Evolutionary conservation across 2,888 invertebrate species (phyloP).

Genomic region (Synergus gifuensis): DNA sequence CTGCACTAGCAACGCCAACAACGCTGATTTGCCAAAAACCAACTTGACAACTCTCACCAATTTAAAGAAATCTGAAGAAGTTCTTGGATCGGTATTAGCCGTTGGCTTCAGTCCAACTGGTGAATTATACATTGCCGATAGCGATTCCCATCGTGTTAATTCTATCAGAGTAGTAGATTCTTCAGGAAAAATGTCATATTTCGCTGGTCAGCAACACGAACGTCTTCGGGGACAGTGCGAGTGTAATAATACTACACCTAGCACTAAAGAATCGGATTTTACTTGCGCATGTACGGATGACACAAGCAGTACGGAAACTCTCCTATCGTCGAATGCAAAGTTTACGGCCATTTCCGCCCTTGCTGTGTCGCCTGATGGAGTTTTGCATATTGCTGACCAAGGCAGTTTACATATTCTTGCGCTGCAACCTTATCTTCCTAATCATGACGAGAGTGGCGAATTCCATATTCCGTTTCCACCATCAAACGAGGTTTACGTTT

Average conservation of each 20-base stretch:
- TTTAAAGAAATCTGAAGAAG: constrained; percentile 82
- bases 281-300: constrained; percentile 82
- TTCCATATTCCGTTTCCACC: constrained; percentile 96
- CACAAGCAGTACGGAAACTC: constrained; percentile 89
- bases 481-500: constrained; percentile 95
- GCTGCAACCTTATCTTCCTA: constrained; percentile 91
- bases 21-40: constrained; percentile 63
- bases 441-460: constrained; percentile 92
- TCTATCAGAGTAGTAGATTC: constrained; percentile 92
- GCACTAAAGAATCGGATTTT: constrained; percentile 74
- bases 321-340: constrained; percentile 93
- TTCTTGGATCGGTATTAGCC: constrained; percentile 91
- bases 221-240: constrained; percentile 66
- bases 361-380: constrained; percentile 97
- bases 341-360: constrained; percentile 94
- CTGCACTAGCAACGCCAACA: constrained; percentile 84
- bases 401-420: constrained; percentile 92
- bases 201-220: constrained; percentile 92
- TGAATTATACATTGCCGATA: constrained; percentile 95
- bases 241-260: constrained; percentile 72
- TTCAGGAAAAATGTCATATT: constrained; percentile 93
- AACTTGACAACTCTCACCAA: constrained; percentile 78
- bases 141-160: constrained; percentile 91
- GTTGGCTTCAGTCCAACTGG: constrained; percentile 95
- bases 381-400: constrained; percentile 97